Percentiles rank a stretch among this genome's conserved stretches.
These are phyloP conservation scores for Zosterops lateralis DNA, from an alignment of 2,113 vertebrate species.

Conservation along the genomic window DNA sequence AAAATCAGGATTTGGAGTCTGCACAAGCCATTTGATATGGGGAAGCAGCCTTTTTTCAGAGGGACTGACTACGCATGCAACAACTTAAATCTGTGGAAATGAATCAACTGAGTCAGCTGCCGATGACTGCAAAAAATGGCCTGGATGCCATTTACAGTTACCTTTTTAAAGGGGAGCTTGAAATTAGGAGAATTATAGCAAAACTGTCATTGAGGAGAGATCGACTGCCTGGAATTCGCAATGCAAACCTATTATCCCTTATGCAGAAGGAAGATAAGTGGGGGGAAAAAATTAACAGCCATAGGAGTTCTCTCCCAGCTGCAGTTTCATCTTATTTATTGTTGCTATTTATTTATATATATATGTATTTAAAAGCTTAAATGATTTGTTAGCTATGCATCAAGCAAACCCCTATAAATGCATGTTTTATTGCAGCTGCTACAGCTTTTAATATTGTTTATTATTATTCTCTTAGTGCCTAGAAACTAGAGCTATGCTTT, in stretches of 20 bases:
- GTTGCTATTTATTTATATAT: constrained; percentile 37
- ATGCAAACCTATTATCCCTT: constrained; percentile 5
- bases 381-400: constrained; percentile 30
- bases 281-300: not conserved
- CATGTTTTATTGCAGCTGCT: not conserved
- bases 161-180: constrained; percentile 14
- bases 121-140: constrained; percentile 11
- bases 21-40: not conserved
- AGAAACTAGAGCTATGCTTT: not conserved
- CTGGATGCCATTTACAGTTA: not conserved
- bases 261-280: constrained; percentile 38
- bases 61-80: not conserved
- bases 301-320: constrained; percentile 1
- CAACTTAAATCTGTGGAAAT: constrained; percentile 40
- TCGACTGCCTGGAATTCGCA: constrained; percentile 27
- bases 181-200: constrained; percentile 56
- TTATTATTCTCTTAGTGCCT: not conserved
- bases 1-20: not conserved
- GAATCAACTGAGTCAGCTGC: constrained; percentile 45
- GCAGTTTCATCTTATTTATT: constrained; percentile 49
- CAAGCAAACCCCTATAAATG: not conserved
- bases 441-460: constrained; percentile 7
- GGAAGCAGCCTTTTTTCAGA: not conserved
- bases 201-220: constrained; percentile 30
- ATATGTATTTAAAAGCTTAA: constrained; percentile 46